These are phyloP conservation scores for Ammodytes dubius DNA, from an alignment of 2,113 vertebrate genomes.

Conservation along the genomic window DNA sequence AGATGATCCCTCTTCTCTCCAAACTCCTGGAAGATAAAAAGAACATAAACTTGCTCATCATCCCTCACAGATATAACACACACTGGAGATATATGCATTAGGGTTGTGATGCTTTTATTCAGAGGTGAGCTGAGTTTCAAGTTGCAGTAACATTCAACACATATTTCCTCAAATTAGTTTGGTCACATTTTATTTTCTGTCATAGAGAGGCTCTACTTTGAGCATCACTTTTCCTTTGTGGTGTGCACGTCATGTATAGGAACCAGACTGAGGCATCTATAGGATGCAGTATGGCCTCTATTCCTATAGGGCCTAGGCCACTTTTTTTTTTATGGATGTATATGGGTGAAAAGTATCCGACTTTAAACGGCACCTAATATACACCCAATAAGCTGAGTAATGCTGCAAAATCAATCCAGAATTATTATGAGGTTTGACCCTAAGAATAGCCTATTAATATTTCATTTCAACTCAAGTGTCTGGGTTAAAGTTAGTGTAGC, in stretches of 20 bases:
- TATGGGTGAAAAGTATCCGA: conserved; percentile 16
- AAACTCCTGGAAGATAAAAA: conserved; percentile 69
- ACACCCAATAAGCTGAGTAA: background rate
- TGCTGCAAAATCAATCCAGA: background rate
- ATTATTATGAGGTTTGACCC: background rate
- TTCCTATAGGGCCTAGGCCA: conserved; percentile 59
- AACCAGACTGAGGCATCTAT: conserved; percentile 47
- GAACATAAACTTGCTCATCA: background rate
- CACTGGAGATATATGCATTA: background rate
- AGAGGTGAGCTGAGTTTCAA: background rate
- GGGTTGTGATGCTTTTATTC: background rate
- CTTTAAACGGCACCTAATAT: background rate
- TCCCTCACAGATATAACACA: too few relatives aligned
- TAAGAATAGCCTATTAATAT: conserved; percentile 22
- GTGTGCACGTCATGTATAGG: conserved; percentile 52
- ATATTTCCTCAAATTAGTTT: conserved; percentile 29
- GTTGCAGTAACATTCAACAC: background rate
- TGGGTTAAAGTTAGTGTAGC: conserved; percentile 60
- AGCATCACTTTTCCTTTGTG: conserved; percentile 35
- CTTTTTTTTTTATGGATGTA: conserved; percentile 27
- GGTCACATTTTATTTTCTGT: background rate
- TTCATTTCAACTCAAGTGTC: conserved; percentile 27
- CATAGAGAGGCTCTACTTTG: background rate
- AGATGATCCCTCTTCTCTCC: conserved; percentile 77
- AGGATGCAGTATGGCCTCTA: conserved; percentile 58